Percentiles rank a stretch among this genome's conserved stretches.
Conservation (phyloP, 2,797 vertebrate genomes). For the Cossypha heuglini region DNA sequence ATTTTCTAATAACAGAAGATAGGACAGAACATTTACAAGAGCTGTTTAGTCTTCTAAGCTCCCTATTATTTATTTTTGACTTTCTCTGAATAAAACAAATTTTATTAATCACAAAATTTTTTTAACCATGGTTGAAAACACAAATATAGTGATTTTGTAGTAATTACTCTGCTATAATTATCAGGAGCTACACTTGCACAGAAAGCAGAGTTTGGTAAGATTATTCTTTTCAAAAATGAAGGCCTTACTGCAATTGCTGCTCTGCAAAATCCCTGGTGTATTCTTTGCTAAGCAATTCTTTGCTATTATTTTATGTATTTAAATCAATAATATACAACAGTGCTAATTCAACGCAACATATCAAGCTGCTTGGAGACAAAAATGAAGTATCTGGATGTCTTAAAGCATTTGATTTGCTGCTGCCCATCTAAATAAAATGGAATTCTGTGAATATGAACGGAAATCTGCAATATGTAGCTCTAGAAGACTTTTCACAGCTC, state of each 20-base stretch:
- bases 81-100: background rate
- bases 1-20: background rate
- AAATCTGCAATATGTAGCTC: background rate
- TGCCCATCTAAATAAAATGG: background rate
- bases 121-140: background rate
- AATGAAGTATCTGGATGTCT: background rate
- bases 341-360: background rate
- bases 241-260: background rate
- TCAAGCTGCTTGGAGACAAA: background rate
- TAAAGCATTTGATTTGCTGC: background rate
- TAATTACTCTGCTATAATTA: background rate
- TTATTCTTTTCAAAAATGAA: background rate
- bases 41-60: background rate
- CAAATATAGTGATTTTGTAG: background rate
- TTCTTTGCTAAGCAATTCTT: background rate
- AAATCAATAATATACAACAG: background rate
- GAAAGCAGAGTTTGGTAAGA: background rate
- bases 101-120: background rate
- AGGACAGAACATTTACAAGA: background rate
- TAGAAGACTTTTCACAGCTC: background rate
- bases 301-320: background rate
- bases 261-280: background rate
- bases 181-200: background rate
- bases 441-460: background rate
- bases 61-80: background rate